These are phyloP conservation scores for Aegotheles bennettii DNA, from an alignment of 2,113 vertebrate species.

Conservation along the genomic window DNA sequence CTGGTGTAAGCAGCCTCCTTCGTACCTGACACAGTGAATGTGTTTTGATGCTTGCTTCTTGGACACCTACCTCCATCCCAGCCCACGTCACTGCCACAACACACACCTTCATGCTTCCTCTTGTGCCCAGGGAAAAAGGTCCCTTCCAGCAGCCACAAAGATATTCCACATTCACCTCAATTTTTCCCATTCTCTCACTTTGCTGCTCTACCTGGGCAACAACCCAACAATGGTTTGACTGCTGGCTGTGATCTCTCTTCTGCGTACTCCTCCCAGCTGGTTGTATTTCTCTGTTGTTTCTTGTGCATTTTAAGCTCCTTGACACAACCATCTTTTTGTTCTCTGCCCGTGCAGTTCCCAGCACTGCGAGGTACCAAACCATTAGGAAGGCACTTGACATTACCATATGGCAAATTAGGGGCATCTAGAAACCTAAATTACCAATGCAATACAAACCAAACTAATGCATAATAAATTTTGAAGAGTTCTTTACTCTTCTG, in stretches of 20 bases:
- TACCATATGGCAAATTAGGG: background rate
- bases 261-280: background rate
- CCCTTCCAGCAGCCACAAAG: background rate
- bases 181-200: background rate
- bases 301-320: background rate
- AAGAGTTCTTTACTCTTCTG: background rate
- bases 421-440: background rate
- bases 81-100: background rate
- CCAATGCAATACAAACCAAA: background rate
- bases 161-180: background rate
- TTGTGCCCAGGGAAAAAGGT: rapidly evolving
- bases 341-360: background rate
- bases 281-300: background rate
- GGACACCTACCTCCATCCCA: background rate
- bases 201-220: background rate
- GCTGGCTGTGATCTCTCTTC: background rate
- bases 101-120: background rate
- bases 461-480: background rate
- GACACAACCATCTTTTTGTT: constrained; percentile 30
- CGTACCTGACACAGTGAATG: background rate
- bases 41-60: background rate
- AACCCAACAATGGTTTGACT: background rate
- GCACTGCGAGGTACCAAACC: constrained; percentile 11
- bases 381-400: background rate
- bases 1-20: background rate